These are phyloP conservation scores for Thymelicus sylvestris DNA, from an alignment of 2,888 invertebrate species.

Conservation along the genomic window DNA sequence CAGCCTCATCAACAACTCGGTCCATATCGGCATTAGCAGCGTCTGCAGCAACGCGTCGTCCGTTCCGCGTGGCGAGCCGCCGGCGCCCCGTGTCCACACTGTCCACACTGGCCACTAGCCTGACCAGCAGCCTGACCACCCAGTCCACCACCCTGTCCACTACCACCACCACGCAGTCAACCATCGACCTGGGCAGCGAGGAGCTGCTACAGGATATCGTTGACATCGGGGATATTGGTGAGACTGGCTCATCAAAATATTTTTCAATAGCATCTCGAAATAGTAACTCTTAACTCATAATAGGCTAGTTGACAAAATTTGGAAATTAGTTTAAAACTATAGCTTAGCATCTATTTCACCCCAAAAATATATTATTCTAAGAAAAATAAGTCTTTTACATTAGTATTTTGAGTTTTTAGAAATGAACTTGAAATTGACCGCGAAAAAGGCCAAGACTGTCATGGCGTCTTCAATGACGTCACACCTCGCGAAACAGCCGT, in stretches of 20 bases:
- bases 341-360: too few species aligned
- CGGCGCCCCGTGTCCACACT: slow-evolving; percentile 53
- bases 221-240: slow-evolving; percentile 70
- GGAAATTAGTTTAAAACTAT: too few species aligned
- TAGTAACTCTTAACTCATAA: too few species aligned
- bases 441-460: too few species aligned
- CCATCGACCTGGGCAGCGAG: slow-evolving; percentile 61
- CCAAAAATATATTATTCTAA: too few species aligned
- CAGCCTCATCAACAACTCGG: slow-evolving; percentile 47
- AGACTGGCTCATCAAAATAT: slow-evolving; percentile 13
- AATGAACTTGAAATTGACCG: too few species aligned
- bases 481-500: too few species aligned
- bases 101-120: slow-evolving; percentile 47
- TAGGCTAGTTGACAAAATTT: too few species aligned
- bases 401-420: too few species aligned
- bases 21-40: slow-evolving; percentile 41
- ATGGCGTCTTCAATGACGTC: too few species aligned
- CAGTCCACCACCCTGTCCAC: slow-evolving; percentile 49
- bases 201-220: slow-evolving; percentile 64
- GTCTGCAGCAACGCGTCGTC: slow-evolving; percentile 47
- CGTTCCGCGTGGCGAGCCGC: slow-evolving; percentile 69
- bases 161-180: slow-evolving; percentile 48
- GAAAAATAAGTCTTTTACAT: too few species aligned
- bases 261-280: too few species aligned
- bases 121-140: slow-evolving; percentile 50